These are phyloP conservation scores for Agrotis ipsilon DNA, from an alignment of 2,888 invertebrate species.

Conservation along the genomic window DNA sequence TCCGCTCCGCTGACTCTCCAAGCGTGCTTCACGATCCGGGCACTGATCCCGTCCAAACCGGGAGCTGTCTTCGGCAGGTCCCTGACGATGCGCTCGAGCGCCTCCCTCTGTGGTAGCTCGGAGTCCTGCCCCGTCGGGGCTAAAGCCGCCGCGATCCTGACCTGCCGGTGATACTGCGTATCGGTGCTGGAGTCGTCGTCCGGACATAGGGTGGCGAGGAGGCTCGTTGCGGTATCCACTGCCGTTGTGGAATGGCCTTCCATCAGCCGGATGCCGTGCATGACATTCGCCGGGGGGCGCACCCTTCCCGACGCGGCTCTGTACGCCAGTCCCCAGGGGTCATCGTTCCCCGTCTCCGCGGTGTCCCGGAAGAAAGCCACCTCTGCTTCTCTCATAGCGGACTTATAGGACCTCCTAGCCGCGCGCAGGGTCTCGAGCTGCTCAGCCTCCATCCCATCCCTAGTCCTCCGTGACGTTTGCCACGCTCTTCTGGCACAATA, in stretches of 20 bases:
- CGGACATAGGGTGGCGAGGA: conserved; percentile 54
- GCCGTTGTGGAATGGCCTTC: conserved; percentile 21
- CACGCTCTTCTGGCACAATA: too few species aligned
- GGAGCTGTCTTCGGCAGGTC: conserved; percentile 55
- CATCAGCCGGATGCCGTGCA: conserved; percentile 32
- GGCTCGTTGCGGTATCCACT: conserved; percentile 37
- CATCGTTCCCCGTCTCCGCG: conserved; percentile 22
- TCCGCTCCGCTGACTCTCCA: conserved; percentile 4
- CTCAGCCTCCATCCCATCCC: too few species aligned
- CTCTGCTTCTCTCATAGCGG: conserved; percentile 8
- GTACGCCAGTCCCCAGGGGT: conserved; percentile 60
- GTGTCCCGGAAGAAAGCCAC: background rate
- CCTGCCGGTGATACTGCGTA: conserved; percentile 51
- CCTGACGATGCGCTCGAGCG: conserved; percentile 40
- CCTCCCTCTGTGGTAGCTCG: conserved; percentile 9
- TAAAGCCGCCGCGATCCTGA: conserved; percentile 49
- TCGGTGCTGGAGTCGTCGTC: conserved; percentile 56
- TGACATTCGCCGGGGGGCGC: conserved; percentile 53
- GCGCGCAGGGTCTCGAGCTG: too few species aligned
- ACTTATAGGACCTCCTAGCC: background rate
- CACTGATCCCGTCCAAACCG: too few species aligned
- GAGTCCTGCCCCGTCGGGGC: conserved; percentile 42
- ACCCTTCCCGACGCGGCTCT: conserved; percentile 51
- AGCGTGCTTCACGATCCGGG: conserved; percentile 10
- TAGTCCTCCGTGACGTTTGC: too few species aligned